Base-by-base conservation (phyloP, 1,140 invertebrate genomes). In the Orussus abietinus region DNA sequence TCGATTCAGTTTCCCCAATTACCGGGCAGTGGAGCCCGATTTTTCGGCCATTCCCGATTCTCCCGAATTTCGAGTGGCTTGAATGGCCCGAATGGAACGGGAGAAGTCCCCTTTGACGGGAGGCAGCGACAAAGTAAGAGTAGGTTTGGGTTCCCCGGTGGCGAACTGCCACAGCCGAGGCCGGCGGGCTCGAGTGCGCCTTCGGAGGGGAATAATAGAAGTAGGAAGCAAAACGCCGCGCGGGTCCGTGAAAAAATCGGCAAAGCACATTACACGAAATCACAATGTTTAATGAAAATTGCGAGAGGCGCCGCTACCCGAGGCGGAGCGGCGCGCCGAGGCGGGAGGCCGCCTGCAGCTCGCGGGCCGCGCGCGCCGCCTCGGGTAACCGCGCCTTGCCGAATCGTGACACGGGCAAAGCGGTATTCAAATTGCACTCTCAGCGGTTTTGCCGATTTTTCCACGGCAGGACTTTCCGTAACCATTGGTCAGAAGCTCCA, bases 351-450 rank as follows among this genome's bases (percentile, higher is more conserved):
- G 22, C 20, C 31, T n/a, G 22, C 17, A 26, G 36, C 33, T 36
- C 12, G 10, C 15, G 13, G 32, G 18, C 37, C 21, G 12, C 38
- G 13, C 5, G 12, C 22, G 39, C 15, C 36, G 51, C 60, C 49
- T 55, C 65, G 62, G 66, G 66, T 69, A 60, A 59, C 57, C 47
- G 33, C 7, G 55, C 36, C 62, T 52, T 31, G 39, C 43, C 51
- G 50, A 60, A 71, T 72, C 69, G 70, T 73, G 70, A 72, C 66
- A 59, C 61, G 49, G n/a, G 59, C 60, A 32, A 63, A 73, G 68
- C 70, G 69, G 70, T 72, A 73, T 72, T 73, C 64, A 66, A 66
- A 73, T 73, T 73, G 69, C 69, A 51, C 70, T 72, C 64, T 73
- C 72, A 74, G 69, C 70, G 70, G 70, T 74, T 74, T 73, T 42